A percentile compares a stretch with the other conserved stretches of the same genome.
phyloP scores from a whole-genome alignment of 2,797 vertebrate genomes.

The Heliangelus exortis region DNA sequence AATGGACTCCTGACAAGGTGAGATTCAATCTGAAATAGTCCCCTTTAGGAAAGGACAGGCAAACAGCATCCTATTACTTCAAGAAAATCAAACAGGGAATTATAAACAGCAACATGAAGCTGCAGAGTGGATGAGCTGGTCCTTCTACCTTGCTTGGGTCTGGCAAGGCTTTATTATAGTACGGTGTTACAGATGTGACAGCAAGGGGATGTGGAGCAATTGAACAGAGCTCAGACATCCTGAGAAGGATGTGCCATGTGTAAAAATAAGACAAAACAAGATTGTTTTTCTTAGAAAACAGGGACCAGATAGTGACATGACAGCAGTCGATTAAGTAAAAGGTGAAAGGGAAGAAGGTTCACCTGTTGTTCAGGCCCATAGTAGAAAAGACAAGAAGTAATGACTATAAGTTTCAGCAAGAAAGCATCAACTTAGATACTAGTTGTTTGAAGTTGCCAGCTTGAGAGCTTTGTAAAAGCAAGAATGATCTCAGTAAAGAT shows the following conservation, averaged over 20 bases:
- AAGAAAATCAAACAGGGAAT: neutral
- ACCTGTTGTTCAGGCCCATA: neutral
- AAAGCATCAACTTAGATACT: neutral
- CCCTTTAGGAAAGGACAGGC: neutral
- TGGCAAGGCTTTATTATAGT: neutral
- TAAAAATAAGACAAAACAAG: neutral
- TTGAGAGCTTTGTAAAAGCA: neutral
- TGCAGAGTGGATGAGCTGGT: neutral
- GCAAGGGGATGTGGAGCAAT: neutral
- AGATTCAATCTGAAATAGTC: neutral
- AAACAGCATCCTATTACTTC: neutral
- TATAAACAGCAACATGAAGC: neutral
- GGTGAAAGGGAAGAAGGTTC: neutral
- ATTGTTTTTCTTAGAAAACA: neutral
- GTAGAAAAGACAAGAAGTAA: neutral
- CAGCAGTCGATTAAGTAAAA: neutral
- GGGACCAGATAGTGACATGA: neutral
- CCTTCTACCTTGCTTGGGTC: neutral
- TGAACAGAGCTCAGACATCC: neutral
- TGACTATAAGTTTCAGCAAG: neutral
- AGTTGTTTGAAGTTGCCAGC: neutral
- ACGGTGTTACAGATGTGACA: fast-evolving
- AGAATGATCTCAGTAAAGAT: neutral
- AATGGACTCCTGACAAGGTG: neutral
- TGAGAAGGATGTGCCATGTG: neutral